Evolutionary conservation across 2,888 invertebrate genomes (phyloP).

Genomic region (Smittia aterrima): DNA sequence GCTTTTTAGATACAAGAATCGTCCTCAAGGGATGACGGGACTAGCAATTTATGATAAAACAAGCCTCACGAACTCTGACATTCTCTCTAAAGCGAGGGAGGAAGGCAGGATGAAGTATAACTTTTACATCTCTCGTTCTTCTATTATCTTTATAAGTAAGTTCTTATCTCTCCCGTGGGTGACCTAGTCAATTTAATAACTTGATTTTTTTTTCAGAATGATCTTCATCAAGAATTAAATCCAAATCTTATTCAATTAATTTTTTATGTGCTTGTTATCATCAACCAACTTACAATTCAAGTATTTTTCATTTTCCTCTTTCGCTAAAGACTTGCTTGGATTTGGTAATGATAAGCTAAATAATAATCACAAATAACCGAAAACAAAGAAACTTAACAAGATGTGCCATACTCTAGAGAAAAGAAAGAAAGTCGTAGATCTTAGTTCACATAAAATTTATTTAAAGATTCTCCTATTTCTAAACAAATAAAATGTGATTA

Average conservation of each 20-base stretch:
- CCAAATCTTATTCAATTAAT: not conserved
- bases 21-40: slow-evolving; percentile 89
- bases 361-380: not conserved
- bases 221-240: slow-evolving; percentile 13
- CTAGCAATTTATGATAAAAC: slow-evolving; percentile 98
- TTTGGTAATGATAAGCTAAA: not conserved
- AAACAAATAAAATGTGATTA: too few relatives aligned
- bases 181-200: not conserved
- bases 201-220: slow-evolving; percentile 25
- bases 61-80: slow-evolving; percentile 95
- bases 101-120: slow-evolving; percentile 99
- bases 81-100: slow-evolving; percentile 75
- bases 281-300: too few relatives aligned
- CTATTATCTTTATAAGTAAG: slow-evolving; percentile 97
- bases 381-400: not conserved
- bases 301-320: too few relatives aligned
- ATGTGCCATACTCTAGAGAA: slow-evolving; percentile 18
- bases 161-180: slow-evolving; percentile 42
- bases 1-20: slow-evolving; percentile 77
- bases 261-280: not conserved
- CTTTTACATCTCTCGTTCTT: slow-evolving; percentile 98
- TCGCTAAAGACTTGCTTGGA: too few relatives aligned
- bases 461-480: too few relatives aligned
- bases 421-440: not conserved
- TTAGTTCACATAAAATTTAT: not conserved